Base-by-base conservation (phyloP, 1,140 invertebrate genomes). In the Manduca sexta region DNA sequence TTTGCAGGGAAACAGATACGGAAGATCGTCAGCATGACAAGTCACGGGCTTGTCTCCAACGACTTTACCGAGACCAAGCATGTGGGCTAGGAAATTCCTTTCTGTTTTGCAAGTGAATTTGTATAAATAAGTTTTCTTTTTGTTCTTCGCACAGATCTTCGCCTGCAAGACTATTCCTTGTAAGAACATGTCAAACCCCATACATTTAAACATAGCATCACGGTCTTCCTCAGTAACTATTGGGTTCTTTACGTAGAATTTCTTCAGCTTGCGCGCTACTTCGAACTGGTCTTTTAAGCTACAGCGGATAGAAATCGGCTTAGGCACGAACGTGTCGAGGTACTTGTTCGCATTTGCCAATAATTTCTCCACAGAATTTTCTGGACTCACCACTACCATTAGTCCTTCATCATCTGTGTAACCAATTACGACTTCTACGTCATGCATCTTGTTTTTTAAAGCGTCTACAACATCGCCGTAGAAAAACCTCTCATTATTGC, bases 11-110 rank as follows among this genome's bases (percentile, higher is more conserved):
- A 90, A 91, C 13, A 91, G 60, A 59, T 90, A 91, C 48, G 85
- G 84, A 3, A 91, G 41, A 54, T 91, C 90, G 45, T 91, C 90
- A 1, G 85, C 87, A 55, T 91, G 90, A 49, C 84, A 53, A 0
- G 56, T 59, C 1, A 61, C 31, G 7, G 33, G 34, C 38, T 34
- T 52, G 8, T 37, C 21, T 7, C 46, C 44, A 16, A 59, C 50
- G 4, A 52, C 3, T 5, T 58, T 33, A 6, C 21, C 8, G 0
- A 52, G 4, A 6, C 55, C 49, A 2, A 64, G 14, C 0, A 54
- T 1, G 4, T 49, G 15, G 2, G 31, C 37, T 11, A 67, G 46
- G 0, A 87, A 2, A 83, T 82, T 31, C 90, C 86, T 69, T 74
- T 68, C 46, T 85, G 43, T 45, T 74, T 55, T 7, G 69, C 59